phyloP scores from a whole-genome alignment of 2,113 vertebrate species.

The Leptocoma aspasia region DNA sequence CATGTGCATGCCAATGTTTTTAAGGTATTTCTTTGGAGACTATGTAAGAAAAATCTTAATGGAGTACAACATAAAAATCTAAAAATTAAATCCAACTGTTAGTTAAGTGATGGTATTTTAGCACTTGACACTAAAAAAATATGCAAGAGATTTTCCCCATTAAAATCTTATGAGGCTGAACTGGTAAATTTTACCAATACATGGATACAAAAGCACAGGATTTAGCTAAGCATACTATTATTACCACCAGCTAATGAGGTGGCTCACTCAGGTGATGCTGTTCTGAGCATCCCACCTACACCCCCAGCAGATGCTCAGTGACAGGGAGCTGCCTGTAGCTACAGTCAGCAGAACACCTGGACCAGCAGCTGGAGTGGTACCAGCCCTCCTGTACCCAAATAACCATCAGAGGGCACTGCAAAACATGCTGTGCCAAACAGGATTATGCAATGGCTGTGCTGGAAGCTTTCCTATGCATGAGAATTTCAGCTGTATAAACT shows the following conservation, averaged over 20 bases:
- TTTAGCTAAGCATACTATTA: neutral
- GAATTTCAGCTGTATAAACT: neutral
- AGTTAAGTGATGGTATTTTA: neutral
- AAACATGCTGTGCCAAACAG: constrained; percentile 16
- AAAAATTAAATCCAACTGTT: neutral
- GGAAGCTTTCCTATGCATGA: neutral
- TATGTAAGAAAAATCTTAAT: neutral
- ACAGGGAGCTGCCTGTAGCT: neutral
- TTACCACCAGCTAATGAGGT: neutral
- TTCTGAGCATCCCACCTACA: neutral
- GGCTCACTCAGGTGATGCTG: neutral
- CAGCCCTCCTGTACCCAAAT: neutral
- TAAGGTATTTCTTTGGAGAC: neutral
- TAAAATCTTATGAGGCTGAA: neutral
- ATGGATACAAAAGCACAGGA: neutral
- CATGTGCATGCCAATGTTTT: neutral
- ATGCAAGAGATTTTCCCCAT: neutral
- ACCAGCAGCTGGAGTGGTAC: neutral
- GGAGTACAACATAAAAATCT: neutral
- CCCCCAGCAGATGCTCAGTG: neutral
- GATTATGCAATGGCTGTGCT: neutral
- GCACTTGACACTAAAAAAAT: neutral
- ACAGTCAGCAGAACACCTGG: neutral
- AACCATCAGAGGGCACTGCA: constrained; percentile 58
- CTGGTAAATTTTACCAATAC: neutral